Conservation (phyloP, 1,140 invertebrate species). For the Samia ricini region DNA sequence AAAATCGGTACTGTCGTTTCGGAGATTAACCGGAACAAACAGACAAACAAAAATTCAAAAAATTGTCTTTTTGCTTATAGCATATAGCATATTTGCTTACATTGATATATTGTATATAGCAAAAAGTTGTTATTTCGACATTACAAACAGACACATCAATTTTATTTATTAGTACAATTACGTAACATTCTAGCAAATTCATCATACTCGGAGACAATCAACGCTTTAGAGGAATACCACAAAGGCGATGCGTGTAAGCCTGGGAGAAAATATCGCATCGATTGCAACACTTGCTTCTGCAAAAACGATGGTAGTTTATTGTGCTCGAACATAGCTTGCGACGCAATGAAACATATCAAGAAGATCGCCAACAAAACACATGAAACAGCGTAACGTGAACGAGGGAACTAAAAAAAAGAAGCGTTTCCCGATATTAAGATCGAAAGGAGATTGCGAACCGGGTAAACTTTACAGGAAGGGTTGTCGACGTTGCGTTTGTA, state of each 20-base stretch:
- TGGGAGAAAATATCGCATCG: slow-evolving; percentile 55
- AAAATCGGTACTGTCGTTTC: too few species aligned
- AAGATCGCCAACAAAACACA: not conserved
- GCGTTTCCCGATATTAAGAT: slow-evolving; percentile 17
- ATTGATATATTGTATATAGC: too few species aligned
- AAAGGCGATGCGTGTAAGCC: slow-evolving; percentile 49
- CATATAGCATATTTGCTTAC: too few species aligned
- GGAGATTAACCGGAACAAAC: too few species aligned
- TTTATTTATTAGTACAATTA: too few species aligned
- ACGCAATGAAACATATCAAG: not conserved
- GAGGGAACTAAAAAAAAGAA: not conserved
- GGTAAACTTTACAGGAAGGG: slow-evolving; percentile 41
- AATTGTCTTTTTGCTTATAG: too few species aligned
- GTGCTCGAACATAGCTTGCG: slow-evolving; percentile 4
- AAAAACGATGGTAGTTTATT: slow-evolving; percentile 2
- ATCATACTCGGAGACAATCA: not conserved
- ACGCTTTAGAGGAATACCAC: slow-evolving; percentile 26
- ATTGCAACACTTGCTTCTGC: slow-evolving; percentile 68
- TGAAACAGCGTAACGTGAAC: not conserved
- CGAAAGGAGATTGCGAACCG: slow-evolving; percentile 23
- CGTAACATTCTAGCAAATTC: not conserved
- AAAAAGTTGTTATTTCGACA: too few species aligned
- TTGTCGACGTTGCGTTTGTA: slow-evolving; percentile 46
- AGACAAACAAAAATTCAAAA: too few species aligned
- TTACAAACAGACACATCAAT: too few species aligned